phyloP scores from a whole-genome alignment of 2,113 vertebrate genomes.

The Strix uralensis region DNA sequence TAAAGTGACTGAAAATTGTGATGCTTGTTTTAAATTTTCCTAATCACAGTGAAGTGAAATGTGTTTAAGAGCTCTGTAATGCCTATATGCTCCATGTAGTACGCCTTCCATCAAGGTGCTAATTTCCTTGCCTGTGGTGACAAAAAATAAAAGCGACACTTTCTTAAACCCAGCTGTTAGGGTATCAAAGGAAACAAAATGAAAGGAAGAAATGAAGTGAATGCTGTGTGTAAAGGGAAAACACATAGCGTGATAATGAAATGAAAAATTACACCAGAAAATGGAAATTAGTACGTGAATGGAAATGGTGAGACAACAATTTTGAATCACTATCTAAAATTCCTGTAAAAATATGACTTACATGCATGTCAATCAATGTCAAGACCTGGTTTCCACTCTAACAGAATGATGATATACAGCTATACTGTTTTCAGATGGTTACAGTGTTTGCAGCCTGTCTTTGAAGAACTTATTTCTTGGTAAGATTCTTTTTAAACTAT shows the following conservation, averaged over 20 bases:
- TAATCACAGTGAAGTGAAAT: conserved; percentile 12
- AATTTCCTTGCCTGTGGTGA: conserved; percentile 60
- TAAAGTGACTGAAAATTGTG: conserved; percentile 9
- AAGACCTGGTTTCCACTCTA: neutral
- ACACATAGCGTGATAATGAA: conserved; percentile 41
- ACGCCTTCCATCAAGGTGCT: conserved; percentile 42
- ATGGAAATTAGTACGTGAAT: conserved; percentile 34
- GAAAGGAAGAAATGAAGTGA: conserved; percentile 36
- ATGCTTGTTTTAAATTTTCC: conserved; percentile 27
- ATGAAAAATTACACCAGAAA: conserved; percentile 58
- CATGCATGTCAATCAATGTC: neutral
- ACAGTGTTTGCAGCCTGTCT: neutral
- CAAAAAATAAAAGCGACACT: conserved; percentile 43
- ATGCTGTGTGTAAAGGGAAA: neutral
- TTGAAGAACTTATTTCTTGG: neutral
- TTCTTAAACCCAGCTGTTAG: conserved; percentile 54
- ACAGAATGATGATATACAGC: neutral
- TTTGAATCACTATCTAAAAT: neutral
- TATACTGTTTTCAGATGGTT: neutral
- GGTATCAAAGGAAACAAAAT: conserved; percentile 63
- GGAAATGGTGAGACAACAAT: neutral
- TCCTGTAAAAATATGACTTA: neutral
- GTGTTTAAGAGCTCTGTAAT: conserved; percentile 35
- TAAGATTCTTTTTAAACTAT: neutral
- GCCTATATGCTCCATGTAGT: neutral